These are phyloP conservation scores for Gonioctena quinquepunctata DNA, from an alignment of 1,140 invertebrate species.

Conservation along the genomic window DNA sequence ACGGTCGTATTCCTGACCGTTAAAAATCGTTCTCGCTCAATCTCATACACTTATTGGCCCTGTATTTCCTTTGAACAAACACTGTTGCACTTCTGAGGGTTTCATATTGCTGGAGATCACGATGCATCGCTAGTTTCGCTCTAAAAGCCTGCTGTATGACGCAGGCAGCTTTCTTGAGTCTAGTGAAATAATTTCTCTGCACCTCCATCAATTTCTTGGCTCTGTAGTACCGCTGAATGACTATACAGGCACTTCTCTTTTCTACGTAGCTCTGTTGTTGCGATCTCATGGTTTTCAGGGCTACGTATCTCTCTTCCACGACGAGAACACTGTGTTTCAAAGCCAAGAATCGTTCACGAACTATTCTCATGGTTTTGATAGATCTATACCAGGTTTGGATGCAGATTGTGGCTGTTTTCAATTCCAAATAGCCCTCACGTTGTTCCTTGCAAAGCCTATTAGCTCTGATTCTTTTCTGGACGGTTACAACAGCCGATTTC, in stretches of 20 bases:
- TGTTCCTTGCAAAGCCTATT: constrained; percentile 42
- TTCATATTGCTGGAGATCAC: constrained; percentile 44
- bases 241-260: constrained; percentile 11
- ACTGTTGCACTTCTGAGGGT: constrained; percentile 41
- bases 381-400: constrained; percentile 60
- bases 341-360: constrained; percentile 53
- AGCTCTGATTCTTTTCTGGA: constrained; percentile 51
- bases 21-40: not conserved
- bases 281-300: constrained; percentile 36
- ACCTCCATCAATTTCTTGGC: constrained; percentile 31
- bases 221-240: constrained; percentile 52
- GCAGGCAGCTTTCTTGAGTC: constrained; percentile 33
- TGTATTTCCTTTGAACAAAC: constrained; percentile 46
- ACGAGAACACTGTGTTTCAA: constrained; percentile 48
- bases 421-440: constrained; percentile 37
- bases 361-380: constrained; percentile 49
- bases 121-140: constrained; percentile 50
- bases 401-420: constrained; percentile 49
- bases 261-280: constrained; percentile 20
- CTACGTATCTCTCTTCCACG: constrained; percentile 45
- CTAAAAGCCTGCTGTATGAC: constrained; percentile 52
- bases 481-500: constrained; percentile 23
- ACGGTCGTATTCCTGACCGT: constrained; percentile 44
- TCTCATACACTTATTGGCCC: constrained; percentile 39
- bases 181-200: constrained; percentile 21